Evolutionary conservation across 2,113 vertebrate genomes (phyloP), one percentile per base, ranked within the genome.

Genomic region (Acanthisitta chloris): DNA sequence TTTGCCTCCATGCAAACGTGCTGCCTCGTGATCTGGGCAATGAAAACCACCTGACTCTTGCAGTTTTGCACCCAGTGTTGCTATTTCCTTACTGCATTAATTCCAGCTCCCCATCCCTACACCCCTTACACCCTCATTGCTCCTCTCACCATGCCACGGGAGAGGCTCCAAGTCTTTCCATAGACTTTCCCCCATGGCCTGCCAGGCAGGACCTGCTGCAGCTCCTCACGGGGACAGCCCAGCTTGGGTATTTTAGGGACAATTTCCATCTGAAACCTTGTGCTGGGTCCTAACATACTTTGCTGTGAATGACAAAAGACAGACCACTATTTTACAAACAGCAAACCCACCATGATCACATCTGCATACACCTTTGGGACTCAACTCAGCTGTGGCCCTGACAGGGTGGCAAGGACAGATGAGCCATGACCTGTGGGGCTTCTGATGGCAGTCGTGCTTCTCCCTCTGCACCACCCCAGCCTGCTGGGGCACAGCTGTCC

Each of bases 361-460:
- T 16, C 23, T 16, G 4, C 28, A 29, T 67, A 31, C 9, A 14
- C 23, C 28, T 25, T 46, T 25, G 43, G 15, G 52, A 55, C 20
- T 23, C 20, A 17, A 2, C 61, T 24, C 42, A 26, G 46, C 46
- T 19, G 61, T 34, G 33, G 54, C 3, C 0, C 76, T 49, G 69
- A 62, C 55, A 38, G 29, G 29, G 29, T 17, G 84, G 29, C 2
- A 2, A 52, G 38, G 16, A 26, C 11, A 29, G 45, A 43, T 12
- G 31, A 25, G 31, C 23, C 29, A 10, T 58, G 61, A 29, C 33
- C 24, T 0, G 0, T 1, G 2, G 26, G 58, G 6, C 54, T 66
- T 54, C 34, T 1, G 0, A 25, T 0, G 0, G 54, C 48, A 17
- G 6, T 1, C 16, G 15, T 14, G 29, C 48, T 40, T 69, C 20